Conservation (phyloP, 2,113 vertebrate species). For the Chascanopsetta lugubris region DNA sequence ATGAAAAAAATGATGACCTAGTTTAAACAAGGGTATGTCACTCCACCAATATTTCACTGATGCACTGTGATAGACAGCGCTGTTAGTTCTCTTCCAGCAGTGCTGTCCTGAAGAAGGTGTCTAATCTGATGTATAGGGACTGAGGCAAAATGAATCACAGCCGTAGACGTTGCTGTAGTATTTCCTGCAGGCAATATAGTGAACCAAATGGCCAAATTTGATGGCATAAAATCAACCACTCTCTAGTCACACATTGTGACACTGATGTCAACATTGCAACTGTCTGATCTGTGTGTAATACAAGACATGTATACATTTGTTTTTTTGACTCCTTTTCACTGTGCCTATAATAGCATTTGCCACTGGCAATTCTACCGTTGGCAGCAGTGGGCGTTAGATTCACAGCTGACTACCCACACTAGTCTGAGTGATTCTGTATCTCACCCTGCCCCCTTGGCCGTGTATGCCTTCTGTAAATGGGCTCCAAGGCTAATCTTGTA, state of each 20-base stretch:
- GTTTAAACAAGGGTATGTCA: conserved; percentile 29
- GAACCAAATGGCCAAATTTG: neutral
- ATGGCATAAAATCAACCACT: conserved; percentile 1
- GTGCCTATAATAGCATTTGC: conserved; percentile 16
- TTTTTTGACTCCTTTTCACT: neutral
- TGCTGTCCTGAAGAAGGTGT: conserved; percentile 18
- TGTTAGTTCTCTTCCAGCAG: conserved; percentile 21
- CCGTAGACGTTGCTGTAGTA: neutral
- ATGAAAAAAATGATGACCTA: conserved; percentile 38
- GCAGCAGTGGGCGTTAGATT: conserved; percentile 21
- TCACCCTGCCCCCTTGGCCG: conserved; percentile 14
- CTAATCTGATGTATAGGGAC: conserved; percentile 32
- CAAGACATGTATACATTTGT: neutral
- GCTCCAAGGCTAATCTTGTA: conserved; percentile 30
- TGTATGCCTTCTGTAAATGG: conserved; percentile 24
- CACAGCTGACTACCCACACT: conserved; percentile 43
- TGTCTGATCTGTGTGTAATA: neutral
- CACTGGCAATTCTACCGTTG: conserved; percentile 2
- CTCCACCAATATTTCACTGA: conserved; percentile 43
- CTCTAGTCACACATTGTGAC: neutral
- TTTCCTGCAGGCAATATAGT: conserved; percentile 2
- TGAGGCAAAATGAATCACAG: conserved; percentile 19
- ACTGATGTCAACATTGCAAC: neutral
- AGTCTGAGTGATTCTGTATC: conserved; percentile 30
- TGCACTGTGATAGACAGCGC: conserved; percentile 39